phyloP scores from a whole-genome alignment of 2,888 invertebrate species.

The Pseudoips prasinana region DNA sequence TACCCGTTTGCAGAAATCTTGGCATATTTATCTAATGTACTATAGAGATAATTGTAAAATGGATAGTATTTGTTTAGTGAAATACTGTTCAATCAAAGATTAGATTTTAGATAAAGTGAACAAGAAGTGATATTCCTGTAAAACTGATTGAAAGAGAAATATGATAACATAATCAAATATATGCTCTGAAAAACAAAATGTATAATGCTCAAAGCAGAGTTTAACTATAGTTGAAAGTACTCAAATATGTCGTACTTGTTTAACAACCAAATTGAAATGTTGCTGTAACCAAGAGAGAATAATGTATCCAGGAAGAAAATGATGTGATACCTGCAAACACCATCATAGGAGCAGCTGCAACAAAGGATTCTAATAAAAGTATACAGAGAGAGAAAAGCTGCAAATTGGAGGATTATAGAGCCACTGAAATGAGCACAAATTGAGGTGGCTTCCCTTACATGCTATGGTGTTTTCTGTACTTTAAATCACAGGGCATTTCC shows the following conservation, averaged over 20 bases:
- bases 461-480: slow-evolving; percentile 28
- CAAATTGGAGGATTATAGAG: slow-evolving; percentile 24
- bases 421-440: slow-evolving; percentile 28
- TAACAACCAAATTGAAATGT: slow-evolving; percentile 17
- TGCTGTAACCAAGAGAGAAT: slow-evolving; percentile 29
- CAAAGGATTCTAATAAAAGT: slow-evolving; percentile 25
- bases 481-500: slow-evolving; percentile 31
- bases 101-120: too few relatives aligned
- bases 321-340: slow-evolving; percentile 20
- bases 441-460: slow-evolving; percentile 27
- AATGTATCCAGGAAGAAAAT: slow-evolving; percentile 29
- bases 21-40: too few relatives aligned
- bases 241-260: too few relatives aligned
- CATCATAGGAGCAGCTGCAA: slow-evolving; percentile 14
- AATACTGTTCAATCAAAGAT: too few relatives aligned
- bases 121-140: slow-evolving; percentile 4
- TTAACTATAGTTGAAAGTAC: too few relatives aligned
- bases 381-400: slow-evolving; percentile 30
- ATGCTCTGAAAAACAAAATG: too few relatives aligned
- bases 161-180: too few relatives aligned
- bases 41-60: too few relatives aligned
- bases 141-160: slow-evolving; percentile 17
- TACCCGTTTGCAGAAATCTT: too few relatives aligned
- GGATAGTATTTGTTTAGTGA: too few relatives aligned
- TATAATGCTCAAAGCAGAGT: too few relatives aligned